Base-by-base conservation (phyloP, 2,888 invertebrate genomes). In the Metalampra italica region DNA sequence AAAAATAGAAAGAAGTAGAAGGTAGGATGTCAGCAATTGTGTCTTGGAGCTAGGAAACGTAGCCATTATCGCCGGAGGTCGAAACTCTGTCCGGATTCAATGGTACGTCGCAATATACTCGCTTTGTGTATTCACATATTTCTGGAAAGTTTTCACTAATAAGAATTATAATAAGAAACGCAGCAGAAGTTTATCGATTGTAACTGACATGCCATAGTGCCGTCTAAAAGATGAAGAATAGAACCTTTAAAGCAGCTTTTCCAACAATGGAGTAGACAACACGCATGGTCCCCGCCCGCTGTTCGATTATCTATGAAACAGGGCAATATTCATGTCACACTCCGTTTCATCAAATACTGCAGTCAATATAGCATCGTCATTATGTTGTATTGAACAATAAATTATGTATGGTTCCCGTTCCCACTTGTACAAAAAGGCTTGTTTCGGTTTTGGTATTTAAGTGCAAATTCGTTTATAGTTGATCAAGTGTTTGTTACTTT, bases 191-290 rank as follows among this genome's bases (percentile, higher is more conserved):
- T 85, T 80, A 85, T 87, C 82, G 85, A 85, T 85, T 87, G 87
- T 86, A 86, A 86, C 81, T 85, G 78, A 84, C 89, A 89, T 89
- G 89, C 89, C 89, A 89, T 87, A 82, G 89, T 88, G 89, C 90
- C 89, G 74, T 88, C 90, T 89, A 89, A 86, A 81, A 87, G 86
- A 89, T 87, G 77, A 78, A 78, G 83, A 87, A 83, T 75, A 82
- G 78, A 89, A 90, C 89, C 89, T 87, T 84, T 87, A 78, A 82
- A 90, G 89, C 82, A 89, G 88, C 86, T 82, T 84, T 80, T 91
- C 90, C 82, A 91, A 90, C 87, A 84, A 90, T 82, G 87, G 72
- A 85, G 87, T 72, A 90, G 87, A 75, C 90, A 88, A 90, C 90
- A 86, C 82, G 90, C 82, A 79, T 81, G 87, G 80, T 83, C 82